Conservation (phyloP, 1,140 invertebrate species). For the Vanessa tameamea region DNA sequence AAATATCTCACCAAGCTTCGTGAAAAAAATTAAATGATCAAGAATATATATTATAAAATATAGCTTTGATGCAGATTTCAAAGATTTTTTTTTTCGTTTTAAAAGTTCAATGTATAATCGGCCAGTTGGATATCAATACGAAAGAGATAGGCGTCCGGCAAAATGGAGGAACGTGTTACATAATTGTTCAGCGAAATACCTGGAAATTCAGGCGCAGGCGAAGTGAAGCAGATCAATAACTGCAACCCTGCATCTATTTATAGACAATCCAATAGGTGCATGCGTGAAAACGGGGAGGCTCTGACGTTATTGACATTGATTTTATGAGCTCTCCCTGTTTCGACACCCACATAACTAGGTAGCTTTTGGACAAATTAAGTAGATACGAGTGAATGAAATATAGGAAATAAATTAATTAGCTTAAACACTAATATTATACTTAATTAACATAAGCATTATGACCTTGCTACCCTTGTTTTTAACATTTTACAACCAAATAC, state of each 20-base stretch:
- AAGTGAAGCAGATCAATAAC: conserved; percentile 23
- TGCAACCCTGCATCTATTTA: conserved; percentile 29
- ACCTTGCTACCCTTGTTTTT: conserved; percentile 40
- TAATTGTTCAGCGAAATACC: conserved; percentile 12
- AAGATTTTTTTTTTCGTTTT: too few relatives aligned
- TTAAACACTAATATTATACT: background rate
- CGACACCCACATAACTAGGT: background rate
- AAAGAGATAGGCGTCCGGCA: background rate
- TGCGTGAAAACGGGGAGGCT: background rate
- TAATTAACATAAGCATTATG: background rate
- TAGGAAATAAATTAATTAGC: too few relatives aligned
- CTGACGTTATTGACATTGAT: background rate
- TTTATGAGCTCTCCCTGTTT: background rate
- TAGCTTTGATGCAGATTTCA: too few relatives aligned
- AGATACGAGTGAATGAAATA: too few relatives aligned
- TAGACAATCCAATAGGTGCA: conserved; percentile 11
- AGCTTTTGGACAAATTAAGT: background rate
- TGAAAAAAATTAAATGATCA: too few relatives aligned
- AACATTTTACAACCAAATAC: conserved; percentile 32
- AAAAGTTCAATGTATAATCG: background rate
- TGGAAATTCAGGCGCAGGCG: conserved; percentile 25
- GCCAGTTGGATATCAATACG: background rate
- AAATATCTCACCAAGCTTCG: background rate
- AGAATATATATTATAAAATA: too few relatives aligned
- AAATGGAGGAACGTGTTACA: background rate